Percentiles rank a stretch among this genome's conserved stretches.
Evolutionary conservation across 2,888 invertebrate species (phyloP).

Genomic region (Fabriciana adippe): DNA sequence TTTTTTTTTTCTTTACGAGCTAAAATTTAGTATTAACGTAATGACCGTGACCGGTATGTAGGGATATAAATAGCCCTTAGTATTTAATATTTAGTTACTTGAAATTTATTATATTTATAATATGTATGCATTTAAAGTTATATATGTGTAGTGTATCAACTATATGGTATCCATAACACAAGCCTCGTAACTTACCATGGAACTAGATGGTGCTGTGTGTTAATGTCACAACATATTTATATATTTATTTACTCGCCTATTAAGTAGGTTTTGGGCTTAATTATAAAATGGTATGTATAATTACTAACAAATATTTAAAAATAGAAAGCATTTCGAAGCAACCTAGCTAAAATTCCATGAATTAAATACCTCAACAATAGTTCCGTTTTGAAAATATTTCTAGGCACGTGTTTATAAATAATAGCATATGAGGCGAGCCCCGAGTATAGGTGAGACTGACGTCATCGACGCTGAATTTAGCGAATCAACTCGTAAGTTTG

Average conservation of each 20-base stretch:
- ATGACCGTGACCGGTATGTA: slow-evolving; percentile 13
- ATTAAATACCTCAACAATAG: slow-evolving; percentile 40
- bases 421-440: slow-evolving; percentile 41
- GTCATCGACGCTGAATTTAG: slow-evolving; percentile 54
- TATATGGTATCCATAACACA: no score
- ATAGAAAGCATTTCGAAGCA: slow-evolving; percentile 2
- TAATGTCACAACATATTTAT: no score
- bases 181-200: no score
- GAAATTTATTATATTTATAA: neutral
- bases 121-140: no score
- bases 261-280: no score
- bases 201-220: no score
- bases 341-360: slow-evolving; percentile 35
- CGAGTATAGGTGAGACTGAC: slow-evolving; percentile 47
- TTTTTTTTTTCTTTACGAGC: neutral
- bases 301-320: neutral
- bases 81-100: neutral
- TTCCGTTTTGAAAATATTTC: slow-evolving; percentile 42
- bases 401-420: slow-evolving; percentile 45
- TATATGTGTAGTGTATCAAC: no score
- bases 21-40: slow-evolving; percentile 11
- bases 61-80: neutral
- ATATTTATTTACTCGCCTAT: no score
- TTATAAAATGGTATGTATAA: no score
- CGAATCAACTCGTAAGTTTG: slow-evolving; percentile 53